Evolutionary conservation across 2,113 vertebrate species (phyloP), one percentile per base, ranked within the genome.

Genomic region (Geococcyx californianus): DNA sequence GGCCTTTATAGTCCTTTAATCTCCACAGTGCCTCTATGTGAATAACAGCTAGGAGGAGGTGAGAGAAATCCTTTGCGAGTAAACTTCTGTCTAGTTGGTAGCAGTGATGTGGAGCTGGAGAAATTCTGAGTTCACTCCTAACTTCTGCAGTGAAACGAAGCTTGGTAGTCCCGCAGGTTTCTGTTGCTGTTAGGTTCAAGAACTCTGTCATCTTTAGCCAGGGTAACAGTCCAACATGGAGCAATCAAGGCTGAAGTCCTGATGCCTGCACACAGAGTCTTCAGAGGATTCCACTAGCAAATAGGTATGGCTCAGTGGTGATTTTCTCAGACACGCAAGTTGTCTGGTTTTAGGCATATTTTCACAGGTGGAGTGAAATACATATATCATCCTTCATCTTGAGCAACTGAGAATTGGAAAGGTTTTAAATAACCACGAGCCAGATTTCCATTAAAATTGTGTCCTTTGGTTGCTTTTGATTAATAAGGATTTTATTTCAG

Each of bases 311-410:
- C 40, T 69, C 4, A 2, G 7, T 40, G 16, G 23, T 42, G 47
- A 40, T 38, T 68, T 75, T 79, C 64, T n/a, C 5, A 60, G n/a
- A 20, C 3, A 9, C 0, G 0, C 1, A 5, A 69, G n/a, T 26
- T 64, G 36, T 49, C 26, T 12, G 6, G 34, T 36, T 51, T 72
- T 33, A 47, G n/a, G 19, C 17, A 3, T 44, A 17, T 87, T 84
- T 84, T 81, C 60, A 89, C 31, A 87, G 47, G 51, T 16, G 49
- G 15, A 77, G 10, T 40, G 78, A 75, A 82, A 75, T 7, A 6
- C 5, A 18, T 36, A 18, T 36, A 8, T 3, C 11, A 26, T 52
- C n/a, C 70, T 63, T 81, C 51, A 70, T 42, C 9, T 34, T 69
- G 49, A 73, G 31, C 40, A 76, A 19, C 19, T 44, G 49, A 69